Conservation (phyloP, 1,140 invertebrate genomes). For the Ptiloglossa arizonensis region DNA sequence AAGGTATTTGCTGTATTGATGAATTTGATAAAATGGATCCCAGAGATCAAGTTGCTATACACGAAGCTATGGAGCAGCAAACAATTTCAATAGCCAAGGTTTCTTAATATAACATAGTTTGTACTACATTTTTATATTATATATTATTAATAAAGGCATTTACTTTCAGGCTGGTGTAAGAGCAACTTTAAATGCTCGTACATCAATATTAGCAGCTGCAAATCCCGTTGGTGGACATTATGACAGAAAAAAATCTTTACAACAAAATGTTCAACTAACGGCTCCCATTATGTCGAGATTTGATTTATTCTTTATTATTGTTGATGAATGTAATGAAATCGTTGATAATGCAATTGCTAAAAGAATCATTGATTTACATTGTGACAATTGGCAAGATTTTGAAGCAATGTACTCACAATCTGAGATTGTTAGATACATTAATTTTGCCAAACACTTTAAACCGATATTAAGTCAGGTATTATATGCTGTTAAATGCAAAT, state of each 20-base stretch:
- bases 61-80: constrained; percentile 99
- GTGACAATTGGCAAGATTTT: constrained; percentile 88
- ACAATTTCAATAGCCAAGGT: constrained; percentile 99
- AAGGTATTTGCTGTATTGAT: constrained; percentile 99
- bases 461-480: constrained; percentile 89
- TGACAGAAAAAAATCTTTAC: constrained; percentile 95
- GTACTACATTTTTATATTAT: constrained; percentile 11
- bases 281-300: constrained; percentile 99
- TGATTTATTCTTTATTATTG: constrained; percentile 98
- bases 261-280: constrained; percentile 96
- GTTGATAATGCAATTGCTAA: constrained; percentile 98
- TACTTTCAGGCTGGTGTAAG: constrained; percentile 93
- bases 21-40: constrained; percentile 99
- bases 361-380: constrained; percentile 97
- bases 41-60: constrained; percentile 98
- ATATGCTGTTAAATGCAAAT: not conserved
- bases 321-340: constrained; percentile 97
- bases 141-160: constrained; percentile 15
- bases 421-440: constrained; percentile 96
- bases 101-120: constrained; percentile 34
- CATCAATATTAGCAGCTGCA: constrained; percentile 98
- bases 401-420: constrained; percentile 92
- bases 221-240: constrained; percentile 99
- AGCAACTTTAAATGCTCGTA: constrained; percentile 98
- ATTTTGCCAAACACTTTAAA: constrained; percentile 98